Evolutionary conservation across 2,113 vertebrate genomes (phyloP), one percentile per base, ranked within the genome.

Genomic region (Varanus salvator): DNA sequence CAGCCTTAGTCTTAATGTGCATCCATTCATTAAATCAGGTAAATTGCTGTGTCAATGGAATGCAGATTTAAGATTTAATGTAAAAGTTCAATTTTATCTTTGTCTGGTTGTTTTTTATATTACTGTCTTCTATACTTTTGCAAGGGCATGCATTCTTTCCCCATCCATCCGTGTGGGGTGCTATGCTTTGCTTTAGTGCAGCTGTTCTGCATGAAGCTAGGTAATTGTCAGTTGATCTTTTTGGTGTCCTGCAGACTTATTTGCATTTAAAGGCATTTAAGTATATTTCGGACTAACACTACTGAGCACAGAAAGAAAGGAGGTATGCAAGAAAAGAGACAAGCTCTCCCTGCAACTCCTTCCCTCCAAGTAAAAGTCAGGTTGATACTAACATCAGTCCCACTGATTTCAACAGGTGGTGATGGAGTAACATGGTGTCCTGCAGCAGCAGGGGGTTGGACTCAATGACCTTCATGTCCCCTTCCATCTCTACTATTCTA

Each of bases 11-110:
- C 71, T 34, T 75, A 52, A 80, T 64, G 52, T 82, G 50, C 68
- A 74, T 89, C 44, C 69, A n/a, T 84, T 50, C 68, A 83, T 57
- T 75, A 89, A 83, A 83, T 83, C 87, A 89, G 69, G 80, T 89
- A 89, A 89, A 89, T 83, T 83, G 80, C 27, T 75, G n/a, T 75
- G 69, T 69, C 85, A 77, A 77, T 64, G 1, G 11, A 87, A 57
- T 77, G 34, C 74, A 75, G 69, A 64, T 89, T 83, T 89, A 60
- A 74, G n/a, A 83, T 82, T 38, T 75, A 84, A 84, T 89, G 54
- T 60, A 29, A 31, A 84, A 64, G 52, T 83, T 84, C 66, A 21
- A 50, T 34, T 8, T 89, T 57, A 9, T 17, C 87, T 83, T n/a
- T 76, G 38, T 12, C 76, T 76, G 54, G 29, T 76, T 64, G 12